Conservation (phyloP, 2,888 invertebrate species). For the Xestia rhomboidea region DNA sequence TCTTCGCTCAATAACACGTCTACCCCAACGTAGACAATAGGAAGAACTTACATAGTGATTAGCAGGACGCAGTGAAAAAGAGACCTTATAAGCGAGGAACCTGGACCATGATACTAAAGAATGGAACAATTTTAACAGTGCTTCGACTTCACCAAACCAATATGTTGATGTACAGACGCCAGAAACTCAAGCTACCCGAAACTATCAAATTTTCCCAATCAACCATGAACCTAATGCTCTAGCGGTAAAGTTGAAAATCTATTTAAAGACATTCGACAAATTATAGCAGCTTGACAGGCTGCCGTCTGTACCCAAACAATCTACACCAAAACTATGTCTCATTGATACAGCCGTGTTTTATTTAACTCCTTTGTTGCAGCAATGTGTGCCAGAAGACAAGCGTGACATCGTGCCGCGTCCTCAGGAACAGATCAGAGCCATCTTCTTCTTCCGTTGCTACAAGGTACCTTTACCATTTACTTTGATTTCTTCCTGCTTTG, state of each 20-base stretch:
- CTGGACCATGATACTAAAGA: neutral
- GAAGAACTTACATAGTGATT: neutral
- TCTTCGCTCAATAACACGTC: too few relatives aligned
- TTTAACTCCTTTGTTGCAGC: conserved; percentile 82
- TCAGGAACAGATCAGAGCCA: conserved; percentile 92
- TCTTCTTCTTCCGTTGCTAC: conserved; percentile 94
- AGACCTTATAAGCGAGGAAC: neutral
- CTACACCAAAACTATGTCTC: neutral
- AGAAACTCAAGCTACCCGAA: too few relatives aligned
- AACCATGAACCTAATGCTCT: too few relatives aligned
- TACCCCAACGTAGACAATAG: neutral
- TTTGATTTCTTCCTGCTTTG: neutral
- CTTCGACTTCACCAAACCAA: neutral
- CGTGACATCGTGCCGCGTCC: conserved; percentile 92
- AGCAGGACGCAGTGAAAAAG: neutral
- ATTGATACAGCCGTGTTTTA: neutral
- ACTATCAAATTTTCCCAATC: too few relatives aligned
- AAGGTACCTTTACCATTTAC: conserved; percentile 83
- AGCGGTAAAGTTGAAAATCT: too few relatives aligned
- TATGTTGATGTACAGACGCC: too few relatives aligned
- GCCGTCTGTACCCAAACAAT: too few relatives aligned
- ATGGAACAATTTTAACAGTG: neutral
- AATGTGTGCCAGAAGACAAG: conserved; percentile 93
- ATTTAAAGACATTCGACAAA: too few relatives aligned
- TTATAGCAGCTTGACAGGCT: too few relatives aligned